Percentiles rank a stretch among this genome's conserved stretches.
Conservation (phyloP, 2,113 vertebrate species). For the Rhea americana region DNA sequence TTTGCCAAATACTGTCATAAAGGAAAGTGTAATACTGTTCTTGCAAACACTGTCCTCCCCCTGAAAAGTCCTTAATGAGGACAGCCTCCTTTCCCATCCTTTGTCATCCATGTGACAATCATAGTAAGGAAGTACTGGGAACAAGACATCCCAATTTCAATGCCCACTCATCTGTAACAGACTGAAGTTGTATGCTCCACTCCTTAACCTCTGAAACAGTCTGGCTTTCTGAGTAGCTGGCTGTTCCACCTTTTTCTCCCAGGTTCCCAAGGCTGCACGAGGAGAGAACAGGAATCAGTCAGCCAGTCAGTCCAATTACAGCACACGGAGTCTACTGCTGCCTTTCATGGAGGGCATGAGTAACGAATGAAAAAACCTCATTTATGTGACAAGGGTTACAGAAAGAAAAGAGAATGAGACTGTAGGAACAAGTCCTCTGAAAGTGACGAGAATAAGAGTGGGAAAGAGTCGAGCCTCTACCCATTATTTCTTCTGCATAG, state of each 20-base stretch:
- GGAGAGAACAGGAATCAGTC: constrained; percentile 57
- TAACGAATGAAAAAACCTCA: constrained; percentile 38
- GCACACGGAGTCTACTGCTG: constrained; percentile 25
- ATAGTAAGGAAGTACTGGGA: constrained; percentile 25
- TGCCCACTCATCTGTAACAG: constrained; percentile 52
- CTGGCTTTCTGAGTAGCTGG: constrained; percentile 57
- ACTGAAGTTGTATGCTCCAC: constrained; percentile 56
- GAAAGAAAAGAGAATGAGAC: constrained; percentile 11
- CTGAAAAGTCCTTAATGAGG: constrained; percentile 16
- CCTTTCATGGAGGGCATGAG: constrained; percentile 51
- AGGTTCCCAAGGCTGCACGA: constrained; percentile 49
- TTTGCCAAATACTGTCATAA: background rate
- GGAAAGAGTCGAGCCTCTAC: background rate
- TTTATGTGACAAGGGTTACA: constrained; percentile 58
- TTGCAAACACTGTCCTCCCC: background rate
- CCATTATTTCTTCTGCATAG: background rate
- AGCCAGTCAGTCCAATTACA: constrained; percentile 70
- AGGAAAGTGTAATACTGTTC: background rate
- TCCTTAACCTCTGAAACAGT: constrained; percentile 69
- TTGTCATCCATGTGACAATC: constrained; percentile 51
- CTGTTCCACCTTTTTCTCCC: constrained; percentile 59
- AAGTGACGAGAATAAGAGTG: background rate
- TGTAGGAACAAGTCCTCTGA: background rate
- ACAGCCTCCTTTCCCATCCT: constrained; percentile 5
- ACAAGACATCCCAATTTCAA: constrained; percentile 62